phyloP scores from a whole-genome alignment of 2,888 invertebrate species.

The Xylophagus ater region DNA sequence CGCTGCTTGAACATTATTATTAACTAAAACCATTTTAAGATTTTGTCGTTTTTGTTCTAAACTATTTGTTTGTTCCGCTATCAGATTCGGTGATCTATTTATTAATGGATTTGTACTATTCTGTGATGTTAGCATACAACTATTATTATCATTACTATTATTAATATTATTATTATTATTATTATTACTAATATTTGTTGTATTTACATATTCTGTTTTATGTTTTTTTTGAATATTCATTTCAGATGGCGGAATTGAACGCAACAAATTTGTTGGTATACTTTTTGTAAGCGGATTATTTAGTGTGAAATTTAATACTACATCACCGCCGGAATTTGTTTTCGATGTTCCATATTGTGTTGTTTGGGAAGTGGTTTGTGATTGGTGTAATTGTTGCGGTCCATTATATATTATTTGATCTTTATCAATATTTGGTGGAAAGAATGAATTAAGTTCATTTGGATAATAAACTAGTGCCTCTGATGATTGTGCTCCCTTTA shows the following conservation, averaged over 20 bases:
- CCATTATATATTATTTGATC: too few species aligned
- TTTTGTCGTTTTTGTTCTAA: conserved; percentile 28
- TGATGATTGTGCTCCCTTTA: too few species aligned
- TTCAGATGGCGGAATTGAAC: too few species aligned
- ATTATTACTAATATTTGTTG: too few species aligned
- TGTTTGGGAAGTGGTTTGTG: conserved; percentile 2
- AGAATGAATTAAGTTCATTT: too few species aligned
- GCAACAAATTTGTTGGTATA: conserved; percentile 22
- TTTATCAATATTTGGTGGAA: too few species aligned
- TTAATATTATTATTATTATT: too few species aligned
- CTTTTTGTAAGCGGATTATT: conserved; percentile 25
- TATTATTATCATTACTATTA: too few species aligned
- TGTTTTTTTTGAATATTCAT: too few species aligned
- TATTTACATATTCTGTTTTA: too few species aligned
- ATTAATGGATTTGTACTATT: neutral
- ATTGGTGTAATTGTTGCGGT: neutral
- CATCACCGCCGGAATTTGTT: conserved; percentile 19
- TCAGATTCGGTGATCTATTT: conserved; percentile 10
- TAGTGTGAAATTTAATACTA: conserved; percentile 24
- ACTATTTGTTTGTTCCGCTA: conserved; percentile 20
- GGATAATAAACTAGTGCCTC: too few species aligned
- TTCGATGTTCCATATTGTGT: conserved; percentile 2
- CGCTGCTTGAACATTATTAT: conserved; percentile 13
- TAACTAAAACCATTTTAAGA: conserved; percentile 28
- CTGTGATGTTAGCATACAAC: conserved; percentile 1